These are phyloP conservation scores for Chloropsis hardwickii DNA, from an alignment of 2,113 vertebrate species.

Conservation along the genomic window DNA sequence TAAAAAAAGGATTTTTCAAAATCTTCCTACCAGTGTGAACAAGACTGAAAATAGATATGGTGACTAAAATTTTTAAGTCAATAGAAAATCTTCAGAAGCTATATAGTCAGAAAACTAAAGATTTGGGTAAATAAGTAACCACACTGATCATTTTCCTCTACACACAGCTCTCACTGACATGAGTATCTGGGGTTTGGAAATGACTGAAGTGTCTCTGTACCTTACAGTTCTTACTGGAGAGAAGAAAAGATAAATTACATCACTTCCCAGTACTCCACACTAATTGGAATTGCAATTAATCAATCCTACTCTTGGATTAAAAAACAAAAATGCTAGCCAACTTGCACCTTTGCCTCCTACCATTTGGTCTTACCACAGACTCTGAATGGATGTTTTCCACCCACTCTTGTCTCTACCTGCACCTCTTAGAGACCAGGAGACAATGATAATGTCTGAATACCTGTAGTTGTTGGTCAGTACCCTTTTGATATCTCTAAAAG, in stretches of 20 bases:
- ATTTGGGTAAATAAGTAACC: not conserved
- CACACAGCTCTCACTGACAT: not conserved
- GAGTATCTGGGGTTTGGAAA: not conserved
- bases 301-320: not conserved
- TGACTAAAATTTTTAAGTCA: not conserved
- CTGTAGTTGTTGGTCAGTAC: not conserved
- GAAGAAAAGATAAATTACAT: not conserved
- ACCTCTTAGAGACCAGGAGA: not conserved
- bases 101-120: not conserved
- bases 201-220: not conserved
- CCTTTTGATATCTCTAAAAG: not conserved
- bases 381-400: not conserved
- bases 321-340: not conserved
- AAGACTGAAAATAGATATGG: not conserved
- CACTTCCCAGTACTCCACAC: not conserved
- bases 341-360: not conserved
- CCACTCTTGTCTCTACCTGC: not conserved
- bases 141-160: not conserved
- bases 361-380: not conserved
- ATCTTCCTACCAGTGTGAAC: not conserved
- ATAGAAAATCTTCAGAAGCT: not conserved
- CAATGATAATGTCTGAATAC: not conserved
- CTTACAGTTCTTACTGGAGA: not conserved
- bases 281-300: not conserved
- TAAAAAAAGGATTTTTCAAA: not conserved